A percentile compares a stretch with the other conserved stretches of the same genome.
Conservation (phyloP, 2,888 invertebrate genomes). For the Acleris sparsana region DNA sequence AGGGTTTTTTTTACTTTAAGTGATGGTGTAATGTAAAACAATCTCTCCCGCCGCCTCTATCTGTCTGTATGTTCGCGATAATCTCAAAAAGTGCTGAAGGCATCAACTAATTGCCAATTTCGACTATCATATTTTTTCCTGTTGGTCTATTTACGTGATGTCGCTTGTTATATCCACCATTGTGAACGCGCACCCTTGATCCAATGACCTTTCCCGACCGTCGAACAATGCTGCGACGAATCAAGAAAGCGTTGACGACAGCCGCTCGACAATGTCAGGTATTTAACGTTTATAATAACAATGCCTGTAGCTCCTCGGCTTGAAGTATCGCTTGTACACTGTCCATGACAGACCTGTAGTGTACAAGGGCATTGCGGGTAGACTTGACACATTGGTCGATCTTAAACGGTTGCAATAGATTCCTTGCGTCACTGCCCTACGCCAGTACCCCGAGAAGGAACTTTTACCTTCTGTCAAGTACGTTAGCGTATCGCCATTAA, state of each 20-base stretch:
- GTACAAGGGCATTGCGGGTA: not conserved
- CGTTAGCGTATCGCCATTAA: too few species aligned
- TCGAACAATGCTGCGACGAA: constrained; percentile 20
- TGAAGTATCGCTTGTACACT: not conserved
- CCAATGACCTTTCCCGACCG: constrained; percentile 47
- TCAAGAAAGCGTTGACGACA: constrained; percentile 36
- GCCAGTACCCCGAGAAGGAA: too few species aligned
- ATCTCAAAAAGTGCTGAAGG: too few species aligned
- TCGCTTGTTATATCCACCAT: not conserved
- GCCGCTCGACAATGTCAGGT: constrained; percentile 13
- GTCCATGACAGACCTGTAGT: not conserved
- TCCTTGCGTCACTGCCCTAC: too few species aligned
- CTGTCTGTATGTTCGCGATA: too few species aligned
- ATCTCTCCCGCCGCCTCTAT: too few species aligned
- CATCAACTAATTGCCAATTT: not conserved
- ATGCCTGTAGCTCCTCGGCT: not conserved
- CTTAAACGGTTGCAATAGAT: too few species aligned
- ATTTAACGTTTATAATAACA: constrained; percentile 4
- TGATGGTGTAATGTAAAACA: too few species aligned
- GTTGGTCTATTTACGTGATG: not conserved
- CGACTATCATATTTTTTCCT: not conserved
- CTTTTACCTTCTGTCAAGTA: too few species aligned
- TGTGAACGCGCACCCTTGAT: constrained; percentile 45
- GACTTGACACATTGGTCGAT: too few species aligned
- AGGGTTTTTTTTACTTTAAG: too few species aligned